Evolutionary conservation across 1,140 invertebrate species (phyloP), one percentile per base, ranked within the genome.

Genomic region (Nymphalis io): DNA sequence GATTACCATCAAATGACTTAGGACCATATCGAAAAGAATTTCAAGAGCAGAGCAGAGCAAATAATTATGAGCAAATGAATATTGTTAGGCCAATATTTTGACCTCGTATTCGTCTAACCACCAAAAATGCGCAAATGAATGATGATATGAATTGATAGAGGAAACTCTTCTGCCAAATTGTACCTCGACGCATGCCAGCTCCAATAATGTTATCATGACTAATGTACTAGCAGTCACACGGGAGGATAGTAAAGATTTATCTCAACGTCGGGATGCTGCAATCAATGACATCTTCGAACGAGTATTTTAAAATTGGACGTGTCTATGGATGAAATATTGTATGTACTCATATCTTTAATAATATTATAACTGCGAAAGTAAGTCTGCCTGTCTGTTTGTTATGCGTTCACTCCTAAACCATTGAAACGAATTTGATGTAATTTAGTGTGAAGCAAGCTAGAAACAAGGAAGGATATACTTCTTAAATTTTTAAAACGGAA

Each of bases 131-230:
- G 11, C 11, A 53, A 53, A 53, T 53, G 48, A 21, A 21, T 21
- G 18, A 21, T 53, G 48, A 53, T 53, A 20, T 53, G 48, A 53
- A 53, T 53, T 53, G 48, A 53, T 53, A 13, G 48, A 53, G 48
- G 48, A 53, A 53, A 18, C 18, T 44, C 48, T 0, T 27, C 51
- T 55, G 51, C 51, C 51, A 55, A 27, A 53, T 53, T 20, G 48
- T 48, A 12, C 20, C 48, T 53, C 48, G 48, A 21, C 48, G 51
- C 51, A 55, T 15, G 21, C 51, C 21, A 55, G 51, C 21, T 55
- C 21, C 51, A 55, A 55, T 55, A 55, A 55, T 55, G 51, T 55
- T 55, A 51, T 27, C 51, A 16, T 55, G 51, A 27, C 21, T 55
- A 55, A 55, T 55, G 21, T 20, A 21, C 18, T 18, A 21, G 13